Evolutionary conservation across 2,797 vertebrate species (phyloP).

Genomic region (Poeciliopsis turneri): DNA sequence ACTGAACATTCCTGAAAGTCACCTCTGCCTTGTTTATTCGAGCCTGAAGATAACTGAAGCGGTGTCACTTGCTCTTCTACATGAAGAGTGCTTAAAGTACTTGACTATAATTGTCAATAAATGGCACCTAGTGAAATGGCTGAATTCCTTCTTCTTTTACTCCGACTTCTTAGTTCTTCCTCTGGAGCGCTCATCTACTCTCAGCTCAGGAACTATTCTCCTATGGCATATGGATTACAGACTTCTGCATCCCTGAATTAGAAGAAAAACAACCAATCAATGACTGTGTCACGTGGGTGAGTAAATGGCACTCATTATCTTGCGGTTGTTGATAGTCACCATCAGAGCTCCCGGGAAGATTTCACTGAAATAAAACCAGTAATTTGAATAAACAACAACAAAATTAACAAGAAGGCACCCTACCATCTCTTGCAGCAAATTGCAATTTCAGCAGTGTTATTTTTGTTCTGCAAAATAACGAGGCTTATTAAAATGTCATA

Average conservation of each 20-base stretch:
- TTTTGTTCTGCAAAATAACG: slow-evolving; percentile 14
- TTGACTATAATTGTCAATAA: slow-evolving; percentile 76
- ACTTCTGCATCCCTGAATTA: background rate
- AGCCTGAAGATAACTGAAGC: slow-evolving; percentile 49
- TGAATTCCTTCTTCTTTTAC: slow-evolving; percentile 58
- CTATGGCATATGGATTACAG: slow-evolving; percentile 53
- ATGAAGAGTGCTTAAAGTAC: slow-evolving; percentile 58
- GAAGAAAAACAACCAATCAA: slow-evolving; percentile 14
- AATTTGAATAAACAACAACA: slow-evolving; percentile 17
- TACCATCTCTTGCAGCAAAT: slow-evolving; percentile 11
- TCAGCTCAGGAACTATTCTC: slow-evolving; percentile 40
- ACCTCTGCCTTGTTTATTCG: slow-evolving; percentile 51
- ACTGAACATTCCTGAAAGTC: slow-evolving; percentile 37
- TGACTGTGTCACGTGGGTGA: slow-evolving; percentile 4
- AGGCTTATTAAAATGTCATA: background rate
- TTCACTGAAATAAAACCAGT: slow-evolving; percentile 34
- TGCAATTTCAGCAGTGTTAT: slow-evolving; percentile 13
- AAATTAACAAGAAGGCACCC: slow-evolving; percentile 6
- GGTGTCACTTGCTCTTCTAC: slow-evolving; percentile 54
- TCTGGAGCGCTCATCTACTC: slow-evolving; percentile 43
- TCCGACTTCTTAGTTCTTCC: slow-evolving; percentile 37
- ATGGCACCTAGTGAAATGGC: slow-evolving; percentile 58
- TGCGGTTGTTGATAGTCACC: slow-evolving; percentile 35
- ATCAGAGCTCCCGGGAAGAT: slow-evolving; percentile 29
- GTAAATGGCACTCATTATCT: slow-evolving; percentile 34